These are phyloP conservation scores for Crotalus helleri DNA, from an alignment of 2,113 vertebrate species.

Conservation along the genomic window DNA sequence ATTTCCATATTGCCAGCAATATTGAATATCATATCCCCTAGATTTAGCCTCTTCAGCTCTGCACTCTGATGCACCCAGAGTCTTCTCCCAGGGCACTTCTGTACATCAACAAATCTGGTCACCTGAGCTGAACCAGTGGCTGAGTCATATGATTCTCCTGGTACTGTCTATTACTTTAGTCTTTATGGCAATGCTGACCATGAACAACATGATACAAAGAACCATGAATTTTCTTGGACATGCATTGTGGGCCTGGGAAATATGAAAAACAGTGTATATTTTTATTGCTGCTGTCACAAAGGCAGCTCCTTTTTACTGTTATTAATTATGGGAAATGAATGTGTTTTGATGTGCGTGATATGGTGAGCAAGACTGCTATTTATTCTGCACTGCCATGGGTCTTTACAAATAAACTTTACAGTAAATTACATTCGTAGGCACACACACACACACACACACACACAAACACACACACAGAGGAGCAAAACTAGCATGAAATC, in stretches of 20 bases:
- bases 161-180: neutral
- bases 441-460: no score
- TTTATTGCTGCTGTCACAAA: neutral
- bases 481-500: neutral
- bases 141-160: neutral
- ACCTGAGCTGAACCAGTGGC: neutral
- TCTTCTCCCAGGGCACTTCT: neutral
- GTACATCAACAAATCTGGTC: neutral
- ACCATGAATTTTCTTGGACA: neutral
- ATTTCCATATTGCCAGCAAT: no score
- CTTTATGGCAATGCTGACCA: neutral
- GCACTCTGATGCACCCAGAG: neutral
- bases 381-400: neutral
- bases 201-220: neutral
- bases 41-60: neutral
- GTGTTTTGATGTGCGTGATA: slow-evolving; percentile 19
- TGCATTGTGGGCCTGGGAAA: neutral
- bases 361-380: slow-evolving; percentile 4
- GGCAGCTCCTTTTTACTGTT: neutral
- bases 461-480: neutral
- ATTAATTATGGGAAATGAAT: neutral
- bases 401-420: neutral
- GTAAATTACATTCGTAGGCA: slow-evolving; percentile 10
- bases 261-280: neutral
- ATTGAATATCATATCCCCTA: neutral